Base-by-base conservation (phyloP, 2,888 invertebrate genomes). In the Notodonta ziczac region DNA sequence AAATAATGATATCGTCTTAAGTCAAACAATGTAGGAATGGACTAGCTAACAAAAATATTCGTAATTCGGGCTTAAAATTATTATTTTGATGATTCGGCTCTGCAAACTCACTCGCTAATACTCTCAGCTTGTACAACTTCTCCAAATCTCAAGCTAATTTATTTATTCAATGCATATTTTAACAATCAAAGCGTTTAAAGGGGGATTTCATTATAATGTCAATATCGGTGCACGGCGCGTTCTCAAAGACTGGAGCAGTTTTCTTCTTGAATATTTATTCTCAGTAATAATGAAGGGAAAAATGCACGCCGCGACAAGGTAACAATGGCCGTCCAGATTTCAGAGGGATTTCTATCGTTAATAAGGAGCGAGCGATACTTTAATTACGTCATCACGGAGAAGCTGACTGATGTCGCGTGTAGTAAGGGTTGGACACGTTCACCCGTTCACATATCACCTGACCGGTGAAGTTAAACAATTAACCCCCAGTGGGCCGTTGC, bases 241-340 rank as follows among this genome's bases (percentile, higher is more conserved):
- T 82, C 78, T 84, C 82, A 87, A 85, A 86, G 83, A 74, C 74
- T 61, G 74, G 71, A 74, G 74, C 77, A 78, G 77, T 79, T 85
- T 85, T 84, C 78, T 83, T 77, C 76, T 83, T 86, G 79, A 87
- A 87, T 86, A 89, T 89, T 87, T 86, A 89, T 87, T 79, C 76
- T 65, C 72, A 70, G 73, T 82, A 85, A 84, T 86, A 85, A 85
- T 73, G 73, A 74, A 73, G 77, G 65, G 79, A 82, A 79, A 84
- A 87, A 80, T 76, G 67, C 70, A 80, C 57, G 67, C 69, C 61
- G 72, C 73, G 77, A 81, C 75, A 77, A 77, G 67, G 67, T 77
- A 80, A 86, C 84, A 86, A 87, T 82, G 66, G 77, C 70, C 65
- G 76, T 73, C 63, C 75, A 69, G 74, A 78, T 82, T 83, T 77